These are phyloP conservation scores for Acanthoscelides obtectus DNA, from an alignment of 2,888 invertebrate species.

Conservation along the genomic window DNA sequence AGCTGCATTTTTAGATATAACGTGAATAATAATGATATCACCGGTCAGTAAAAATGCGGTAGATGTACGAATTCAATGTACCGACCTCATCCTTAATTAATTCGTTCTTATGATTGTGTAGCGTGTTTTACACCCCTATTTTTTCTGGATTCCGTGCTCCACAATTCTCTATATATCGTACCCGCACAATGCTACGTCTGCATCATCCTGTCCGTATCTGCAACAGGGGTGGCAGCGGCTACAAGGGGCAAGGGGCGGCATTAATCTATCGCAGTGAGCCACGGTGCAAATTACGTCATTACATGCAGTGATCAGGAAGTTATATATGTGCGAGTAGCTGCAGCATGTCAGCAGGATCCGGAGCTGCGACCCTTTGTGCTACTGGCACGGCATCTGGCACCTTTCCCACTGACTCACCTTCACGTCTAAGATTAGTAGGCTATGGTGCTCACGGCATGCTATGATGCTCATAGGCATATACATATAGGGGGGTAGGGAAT, in stretches of 20 bases:
- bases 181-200: not conserved
- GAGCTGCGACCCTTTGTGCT: not conserved
- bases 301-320: constrained; percentile 46
- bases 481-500: constrained; percentile 16
- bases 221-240: not conserved
- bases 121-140: too few relatives aligned
- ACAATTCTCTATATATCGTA: too few relatives aligned
- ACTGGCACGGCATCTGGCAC: constrained; percentile 21
- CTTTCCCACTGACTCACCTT: constrained; percentile 41
- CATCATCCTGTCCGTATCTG: not conserved
- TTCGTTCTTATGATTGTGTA: too few relatives aligned
- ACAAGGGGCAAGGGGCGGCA: not conserved
- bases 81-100: too few relatives aligned
- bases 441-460: too few relatives aligned
- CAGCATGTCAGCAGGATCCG: not conserved
- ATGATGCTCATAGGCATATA: not conserved
- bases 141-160: too few relatives aligned
- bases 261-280: not conserved
- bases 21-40: too few relatives aligned
- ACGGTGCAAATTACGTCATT: constrained; percentile 47
- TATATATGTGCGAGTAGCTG: constrained; percentile 32
- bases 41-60: too few relatives aligned
- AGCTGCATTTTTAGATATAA: too few relatives aligned
- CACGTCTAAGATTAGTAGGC: not conserved
- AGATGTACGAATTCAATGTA: too few relatives aligned